Evolutionary conservation across 2,797 vertebrate genomes (phyloP).

Genomic region (Carcharodon carcharias): DNA sequence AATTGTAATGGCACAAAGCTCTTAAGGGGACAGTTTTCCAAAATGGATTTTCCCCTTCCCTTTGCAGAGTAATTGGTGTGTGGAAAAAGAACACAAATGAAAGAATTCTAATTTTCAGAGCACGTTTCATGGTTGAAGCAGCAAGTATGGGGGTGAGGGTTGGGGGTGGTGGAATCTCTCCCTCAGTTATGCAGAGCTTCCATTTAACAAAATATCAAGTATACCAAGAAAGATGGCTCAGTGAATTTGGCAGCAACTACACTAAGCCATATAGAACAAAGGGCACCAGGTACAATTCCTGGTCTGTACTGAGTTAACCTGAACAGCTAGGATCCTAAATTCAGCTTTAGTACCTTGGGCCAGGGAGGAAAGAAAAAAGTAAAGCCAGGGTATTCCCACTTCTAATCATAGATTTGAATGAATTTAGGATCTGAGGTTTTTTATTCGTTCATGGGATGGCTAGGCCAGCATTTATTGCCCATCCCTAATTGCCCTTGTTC

Average conservation of each 20-base stretch:
- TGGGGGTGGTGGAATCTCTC: not conserved
- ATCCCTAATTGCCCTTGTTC: no score
- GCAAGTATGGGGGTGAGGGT: not conserved
- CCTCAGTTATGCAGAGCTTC: not conserved
- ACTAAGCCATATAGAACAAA: not conserved
- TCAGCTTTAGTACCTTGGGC: not conserved
- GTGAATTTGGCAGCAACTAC: not conserved
- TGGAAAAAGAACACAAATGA: not conserved
- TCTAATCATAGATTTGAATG: not conserved
- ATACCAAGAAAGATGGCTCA: not conserved
- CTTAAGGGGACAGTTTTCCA: not conserved
- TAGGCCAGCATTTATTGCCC: no score
- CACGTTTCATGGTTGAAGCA: not conserved
- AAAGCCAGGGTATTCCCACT: not conserved
- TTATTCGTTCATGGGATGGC: no score
- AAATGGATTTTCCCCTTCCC: not conserved
- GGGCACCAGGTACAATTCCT: not conserved
- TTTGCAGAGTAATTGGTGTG: not conserved
- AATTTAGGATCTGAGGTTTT: not conserved
- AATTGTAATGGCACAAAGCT: not conserved
- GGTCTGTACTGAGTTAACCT: not conserved
- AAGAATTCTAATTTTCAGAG: not conserved
- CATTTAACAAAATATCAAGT: not conserved
- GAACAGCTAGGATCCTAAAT: not conserved
- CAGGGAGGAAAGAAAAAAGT: not conserved